Percentiles rank a stretch among this genome's conserved stretches.
phyloP scores from a whole-genome alignment of 2,888 invertebrate genomes.

The Saturnia japonica region DNA sequence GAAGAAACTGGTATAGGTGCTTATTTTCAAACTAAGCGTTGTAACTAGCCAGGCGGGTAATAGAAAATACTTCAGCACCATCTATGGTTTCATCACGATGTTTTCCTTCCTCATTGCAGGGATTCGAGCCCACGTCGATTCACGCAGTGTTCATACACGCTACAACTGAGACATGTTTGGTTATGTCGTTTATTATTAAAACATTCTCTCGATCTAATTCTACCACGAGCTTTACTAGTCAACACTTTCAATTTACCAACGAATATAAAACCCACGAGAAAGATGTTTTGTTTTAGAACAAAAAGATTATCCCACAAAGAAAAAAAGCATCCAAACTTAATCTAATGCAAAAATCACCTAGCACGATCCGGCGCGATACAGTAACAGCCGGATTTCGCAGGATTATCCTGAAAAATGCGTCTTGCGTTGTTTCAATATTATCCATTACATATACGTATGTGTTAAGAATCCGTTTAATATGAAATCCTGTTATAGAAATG shows the following conservation, averaged over 20 bases:
- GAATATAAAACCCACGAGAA: neutral
- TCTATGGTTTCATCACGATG: no score
- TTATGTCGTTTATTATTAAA: no score
- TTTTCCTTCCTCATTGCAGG: no score
- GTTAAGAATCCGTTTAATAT: neutral
- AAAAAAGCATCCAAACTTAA: constrained; percentile 7
- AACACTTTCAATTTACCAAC: neutral
- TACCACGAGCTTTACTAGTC: neutral
- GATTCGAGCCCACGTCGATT: no score
- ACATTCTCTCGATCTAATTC: no score
- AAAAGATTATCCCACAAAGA: neutral
- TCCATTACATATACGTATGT: neutral
- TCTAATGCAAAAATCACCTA: constrained; percentile 19
- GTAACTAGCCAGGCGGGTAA: no score
- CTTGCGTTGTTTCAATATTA: constrained; percentile 15
- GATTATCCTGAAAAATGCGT: constrained; percentile 25
- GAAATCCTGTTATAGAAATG: neutral
- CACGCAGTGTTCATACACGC: no score
- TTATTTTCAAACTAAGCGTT: no score
- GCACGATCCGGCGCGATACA: constrained; percentile 15
- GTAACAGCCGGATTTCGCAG: constrained; percentile 17
- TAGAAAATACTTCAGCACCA: no score
- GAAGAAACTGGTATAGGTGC: no score
- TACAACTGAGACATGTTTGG: no score
- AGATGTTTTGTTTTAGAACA: neutral